These are phyloP conservation scores for Meloidogyne chitwoodi DNA, from an alignment of 1,140 invertebrate species.

Conservation along the genomic window DNA sequence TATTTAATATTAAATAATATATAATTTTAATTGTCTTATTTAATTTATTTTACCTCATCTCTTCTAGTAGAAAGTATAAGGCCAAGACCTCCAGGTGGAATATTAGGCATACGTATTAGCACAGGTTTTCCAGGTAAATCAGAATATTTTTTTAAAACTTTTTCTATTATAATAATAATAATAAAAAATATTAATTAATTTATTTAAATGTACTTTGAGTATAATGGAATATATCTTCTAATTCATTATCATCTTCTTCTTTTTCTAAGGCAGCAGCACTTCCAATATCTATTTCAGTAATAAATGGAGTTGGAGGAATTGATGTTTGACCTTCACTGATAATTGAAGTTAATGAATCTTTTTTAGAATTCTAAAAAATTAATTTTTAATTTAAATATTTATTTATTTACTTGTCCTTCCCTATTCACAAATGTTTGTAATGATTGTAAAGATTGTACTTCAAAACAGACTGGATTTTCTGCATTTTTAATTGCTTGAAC, in stretches of 20 bases:
- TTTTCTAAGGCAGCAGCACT: slow-evolving; percentile 78
- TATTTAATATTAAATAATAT: too few species aligned
- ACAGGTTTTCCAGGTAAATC: slow-evolving; percentile 69
- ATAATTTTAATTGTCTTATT: too few species aligned
- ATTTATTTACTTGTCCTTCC: background rate
- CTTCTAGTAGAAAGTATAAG: slow-evolving; percentile 74
- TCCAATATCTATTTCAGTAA: slow-evolving; percentile 73
- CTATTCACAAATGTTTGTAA: slow-evolving; percentile 14
- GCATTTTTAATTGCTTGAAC: slow-evolving; percentile 91
- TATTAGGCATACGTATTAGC: slow-evolving; percentile 70
- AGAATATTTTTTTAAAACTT: slow-evolving; percentile 83
- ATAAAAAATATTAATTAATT: slow-evolving; percentile 29
- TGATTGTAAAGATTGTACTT: slow-evolving; percentile 80
- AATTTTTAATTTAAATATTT: background rate
- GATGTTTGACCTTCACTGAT: background rate
- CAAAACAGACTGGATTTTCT: slow-evolving; percentile 79
- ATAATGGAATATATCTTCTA: slow-evolving; percentile 85
- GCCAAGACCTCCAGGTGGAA: slow-evolving; percentile 70
- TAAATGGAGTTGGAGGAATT: background rate
- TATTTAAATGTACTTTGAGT: slow-evolving; percentile 72
- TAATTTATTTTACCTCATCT: slow-evolving; percentile 60
- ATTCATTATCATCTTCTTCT: slow-evolving; percentile 71
- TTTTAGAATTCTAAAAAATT: slow-evolving; percentile 13
- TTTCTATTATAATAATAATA: too few species aligned
- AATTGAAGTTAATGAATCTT: background rate